Conservation (phyloP, 2,888 invertebrate species). For the Noctuana brunneofusca region DNA sequence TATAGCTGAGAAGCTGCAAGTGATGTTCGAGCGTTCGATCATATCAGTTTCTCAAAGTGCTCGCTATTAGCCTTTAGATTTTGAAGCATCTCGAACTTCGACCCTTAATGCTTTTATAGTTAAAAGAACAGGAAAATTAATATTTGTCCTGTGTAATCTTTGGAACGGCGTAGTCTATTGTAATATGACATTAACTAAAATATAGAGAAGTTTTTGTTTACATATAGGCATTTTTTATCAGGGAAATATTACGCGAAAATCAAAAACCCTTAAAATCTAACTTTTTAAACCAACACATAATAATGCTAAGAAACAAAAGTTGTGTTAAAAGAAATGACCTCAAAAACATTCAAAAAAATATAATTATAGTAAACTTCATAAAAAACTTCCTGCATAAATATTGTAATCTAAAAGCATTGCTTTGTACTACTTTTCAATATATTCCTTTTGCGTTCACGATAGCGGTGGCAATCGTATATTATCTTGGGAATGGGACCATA, state of each 20-base stretch:
- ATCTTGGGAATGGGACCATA: conserved; percentile 33
- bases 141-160: background rate
- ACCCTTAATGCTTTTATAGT: background rate
- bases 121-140: background rate
- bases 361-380: background rate
- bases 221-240: no score
- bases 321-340: no score
- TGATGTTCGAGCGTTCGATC: conserved; percentile 21
- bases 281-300: no score
- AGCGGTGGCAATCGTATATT: conserved; percentile 33
- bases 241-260: no score
- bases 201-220: no score
- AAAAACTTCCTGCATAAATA: background rate
- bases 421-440: conserved; percentile 34
- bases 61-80: conserved; percentile 16
- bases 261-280: no score
- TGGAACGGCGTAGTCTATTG: no score
- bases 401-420: conserved; percentile 23
- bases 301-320: no score
- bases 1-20: conserved; percentile 17
- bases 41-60: conserved; percentile 21
- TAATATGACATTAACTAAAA: no score
- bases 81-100: conserved; percentile 7
- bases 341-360: background rate
- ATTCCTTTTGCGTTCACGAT: conserved; percentile 32